phyloP scores from a whole-genome alignment of 2,888 invertebrate genomes.

The Dasysyrphus tricinctus region DNA sequence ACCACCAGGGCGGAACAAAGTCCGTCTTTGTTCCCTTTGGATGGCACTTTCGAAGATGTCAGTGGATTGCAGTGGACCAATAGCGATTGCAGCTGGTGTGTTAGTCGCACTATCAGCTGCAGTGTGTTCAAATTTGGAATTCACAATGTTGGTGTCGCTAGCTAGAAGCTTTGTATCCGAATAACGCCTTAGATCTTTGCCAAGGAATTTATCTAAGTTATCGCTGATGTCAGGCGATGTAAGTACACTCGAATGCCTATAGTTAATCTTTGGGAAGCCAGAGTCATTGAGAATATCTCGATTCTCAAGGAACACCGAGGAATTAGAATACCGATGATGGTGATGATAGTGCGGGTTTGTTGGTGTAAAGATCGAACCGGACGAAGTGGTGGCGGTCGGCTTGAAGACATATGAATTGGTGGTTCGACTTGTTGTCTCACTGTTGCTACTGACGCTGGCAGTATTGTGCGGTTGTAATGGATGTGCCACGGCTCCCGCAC shows the following conservation, averaged over 20 bases:
- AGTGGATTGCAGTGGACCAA: constrained; percentile 76
- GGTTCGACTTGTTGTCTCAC: constrained; percentile 69
- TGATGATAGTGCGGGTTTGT: constrained; percentile 63
- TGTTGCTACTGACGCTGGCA: constrained; percentile 63
- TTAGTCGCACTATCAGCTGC: constrained; percentile 40
- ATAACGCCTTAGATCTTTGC: constrained; percentile 82
- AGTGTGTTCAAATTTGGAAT: constrained; percentile 77
- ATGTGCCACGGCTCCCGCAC: constrained; percentile 56
- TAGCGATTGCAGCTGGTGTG: constrained; percentile 48
- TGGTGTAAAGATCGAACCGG: constrained; percentile 61
- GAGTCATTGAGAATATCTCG: constrained; percentile 83
- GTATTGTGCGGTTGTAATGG: constrained; percentile 64
- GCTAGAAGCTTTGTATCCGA: constrained; percentile 83
- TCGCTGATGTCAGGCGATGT: constrained; percentile 78
- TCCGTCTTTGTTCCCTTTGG: constrained; percentile 78
- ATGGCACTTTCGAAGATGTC: constrained; percentile 81
- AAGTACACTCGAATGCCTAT: constrained; percentile 81
- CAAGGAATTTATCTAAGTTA: constrained; percentile 79
- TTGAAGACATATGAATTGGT: constrained; percentile 76
- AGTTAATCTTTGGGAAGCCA: constrained; percentile 81
- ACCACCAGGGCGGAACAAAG: constrained; percentile 50
- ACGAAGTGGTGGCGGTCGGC: constrained; percentile 61
- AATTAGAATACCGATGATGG: constrained; percentile 82
- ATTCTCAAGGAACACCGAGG: constrained; percentile 83
- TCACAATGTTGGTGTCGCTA: constrained; percentile 78